Conservation (phyloP, 2,888 invertebrate species). For the Pammene fasciana region DNA sequence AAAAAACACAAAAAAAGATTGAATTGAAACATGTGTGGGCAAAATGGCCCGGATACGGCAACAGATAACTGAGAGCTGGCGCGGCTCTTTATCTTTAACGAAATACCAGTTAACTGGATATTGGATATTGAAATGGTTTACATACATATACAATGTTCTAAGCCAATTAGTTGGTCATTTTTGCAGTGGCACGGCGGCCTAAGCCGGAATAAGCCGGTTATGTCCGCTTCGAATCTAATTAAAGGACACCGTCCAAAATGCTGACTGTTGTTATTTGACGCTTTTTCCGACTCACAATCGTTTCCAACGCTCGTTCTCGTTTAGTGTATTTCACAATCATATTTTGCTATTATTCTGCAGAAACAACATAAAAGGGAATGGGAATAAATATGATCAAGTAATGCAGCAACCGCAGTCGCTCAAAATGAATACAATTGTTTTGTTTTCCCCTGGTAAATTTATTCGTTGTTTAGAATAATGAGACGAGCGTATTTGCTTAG, state of each 20-base stretch:
- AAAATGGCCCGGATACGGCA: constrained; percentile 23
- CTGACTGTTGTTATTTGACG: constrained; percentile 76
- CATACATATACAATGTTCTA: constrained; percentile 73
- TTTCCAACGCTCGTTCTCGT: constrained; percentile 60
- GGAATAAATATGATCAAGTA: constrained; percentile 75
- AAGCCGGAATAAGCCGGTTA: constrained; percentile 81
- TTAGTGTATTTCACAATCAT: constrained; percentile 34
- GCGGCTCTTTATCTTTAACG: constrained; percentile 57
- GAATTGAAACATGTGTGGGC: constrained; percentile 30
- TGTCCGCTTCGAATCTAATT: constrained; percentile 80
- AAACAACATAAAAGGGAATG: constrained; percentile 58
- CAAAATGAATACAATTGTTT: constrained; percentile 81
- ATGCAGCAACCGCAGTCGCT: constrained; percentile 75
- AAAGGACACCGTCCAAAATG: constrained; percentile 77
- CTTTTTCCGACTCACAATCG: constrained; percentile 63
- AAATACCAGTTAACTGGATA: constrained; percentile 70
- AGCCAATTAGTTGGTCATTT: constrained; percentile 82
- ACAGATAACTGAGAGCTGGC: constrained; percentile 26
- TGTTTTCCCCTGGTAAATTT: constrained; percentile 79
- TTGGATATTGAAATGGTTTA: constrained; percentile 77
- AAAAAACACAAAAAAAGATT: constrained; percentile 7
- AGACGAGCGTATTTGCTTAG: constrained; percentile 75
- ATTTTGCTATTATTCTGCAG: constrained; percentile 40
- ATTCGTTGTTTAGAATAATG: constrained; percentile 81
- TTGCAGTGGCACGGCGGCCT: constrained; percentile 75